Base-by-base conservation (phyloP, 2,797 vertebrate genomes). In the Melanogrammus aeglefinus region DNA sequence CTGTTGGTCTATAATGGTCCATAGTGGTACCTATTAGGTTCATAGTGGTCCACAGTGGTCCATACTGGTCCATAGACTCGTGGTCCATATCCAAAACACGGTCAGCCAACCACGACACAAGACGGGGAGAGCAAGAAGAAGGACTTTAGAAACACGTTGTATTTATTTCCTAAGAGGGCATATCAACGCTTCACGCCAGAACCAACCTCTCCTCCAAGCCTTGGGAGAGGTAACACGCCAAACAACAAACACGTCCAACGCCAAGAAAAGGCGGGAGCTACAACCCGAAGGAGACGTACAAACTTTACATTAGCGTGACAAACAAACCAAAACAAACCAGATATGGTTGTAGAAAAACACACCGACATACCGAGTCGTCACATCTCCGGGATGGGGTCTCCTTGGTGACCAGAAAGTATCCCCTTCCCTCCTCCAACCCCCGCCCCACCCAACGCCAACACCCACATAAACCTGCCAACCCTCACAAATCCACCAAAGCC, bases 381-480 rank as follows among this genome's bases (percentile, higher is more conserved):
- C 57, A 24, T 66, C 57, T 66, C n/a, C 10, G 7, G 2, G n/a
- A n/a, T 12, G 57, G 57, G n/a, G n/a, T 66, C 57, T 14, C 57
- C 57, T 57, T 8, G 4, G 21, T 1, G n/a, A 18, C 21, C 51
- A 18, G 13, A 18, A 16, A 18, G 21, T 7, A 57, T 57, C 51
- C 47, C 3, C 18, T 8, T 41, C 47, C 47, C 16, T 4, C 47
- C 47, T 3, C 47, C 47, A 16, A 3, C 47, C 47, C 16, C 47
- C 51, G 10, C 51, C 51, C 18, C 51, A 63, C n/a, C 39, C 18
- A 90, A 69, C 84, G 92, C 90, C 91, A 38, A 87, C 77, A 79
- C 79, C 87, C 88, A 90, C 85, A 88, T 88, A 84, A 31, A 91
- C 81, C 89, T 86, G 87, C 87, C 90, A 91, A 86, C 85, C 86